Evolutionary conservation across 2,113 vertebrate genomes (phyloP), one percentile per base, ranked within the genome.

Genomic region (Sander vitreus): DNA sequence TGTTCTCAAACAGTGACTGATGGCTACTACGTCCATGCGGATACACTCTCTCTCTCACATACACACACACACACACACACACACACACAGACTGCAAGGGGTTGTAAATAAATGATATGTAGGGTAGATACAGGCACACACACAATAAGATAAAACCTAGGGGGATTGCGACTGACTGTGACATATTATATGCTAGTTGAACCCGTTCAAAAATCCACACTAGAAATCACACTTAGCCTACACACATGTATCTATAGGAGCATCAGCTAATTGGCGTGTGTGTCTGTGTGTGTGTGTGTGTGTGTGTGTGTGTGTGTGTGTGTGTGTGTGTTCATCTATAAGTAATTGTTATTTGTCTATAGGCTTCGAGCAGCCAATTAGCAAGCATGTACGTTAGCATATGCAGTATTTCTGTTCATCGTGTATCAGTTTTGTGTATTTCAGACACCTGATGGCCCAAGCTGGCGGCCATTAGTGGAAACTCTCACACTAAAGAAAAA

Each of bases 71-170:
- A 27, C 23, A 27, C 54, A 75, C 1, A 66, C 36, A 77, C 25
- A 63, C 47, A 76, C 58, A 55, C 53, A 70, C 23, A 59, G 10
- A 48, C 36, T 57, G 62, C 57, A 15, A 2, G 39, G 23, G 27
- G 45, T 47, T 72, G 69, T 88, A 78, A 87, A 91, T 88, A 86
- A 86, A 86, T 80, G 23, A 85, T 64, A 68, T 71, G 62, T 51
- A 69, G 43, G 70, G 79, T 27, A 79, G 47, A 81, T 62, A 78
- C 73, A 80, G 5, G 19, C 64, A 53, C 51, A n/a, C 51, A 58
- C 12, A 27, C 16, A 58, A 27, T 70, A 57, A 80, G 73, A 83
- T 76, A 71, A 76, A 81, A 75, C 67, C 81, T 68, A 18, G 70
- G 39, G 75, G 76, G 60, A 73, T 27, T 65, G 59, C 51, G 55